phyloP scores from a whole-genome alignment of 2,797 vertebrate species.

The Hemitrygon akajei region DNA sequence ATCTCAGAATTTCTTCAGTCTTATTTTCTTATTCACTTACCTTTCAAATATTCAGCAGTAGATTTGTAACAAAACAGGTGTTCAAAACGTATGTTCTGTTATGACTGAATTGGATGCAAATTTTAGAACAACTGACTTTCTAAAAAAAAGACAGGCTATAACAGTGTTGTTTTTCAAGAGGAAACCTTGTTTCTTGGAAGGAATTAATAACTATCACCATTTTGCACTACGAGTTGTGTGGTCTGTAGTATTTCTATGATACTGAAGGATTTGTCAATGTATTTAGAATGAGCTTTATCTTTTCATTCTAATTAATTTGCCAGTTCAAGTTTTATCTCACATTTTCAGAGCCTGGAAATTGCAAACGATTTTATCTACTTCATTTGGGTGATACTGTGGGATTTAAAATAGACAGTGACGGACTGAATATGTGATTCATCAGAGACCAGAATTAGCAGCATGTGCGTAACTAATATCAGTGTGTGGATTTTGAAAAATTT shows the following conservation, averaged over 20 bases:
- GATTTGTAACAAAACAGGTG: not conserved
- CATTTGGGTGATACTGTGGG: not conserved
- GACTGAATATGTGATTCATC: not conserved
- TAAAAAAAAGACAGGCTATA: not conserved
- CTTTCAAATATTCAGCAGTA: not conserved
- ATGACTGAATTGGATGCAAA: not conserved
- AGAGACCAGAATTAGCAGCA: not conserved
- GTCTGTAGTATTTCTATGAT: not conserved
- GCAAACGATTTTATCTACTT: not conserved
- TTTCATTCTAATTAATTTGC: not conserved
- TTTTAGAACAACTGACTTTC: not conserved
- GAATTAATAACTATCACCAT: not conserved
- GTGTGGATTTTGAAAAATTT: not conserved
- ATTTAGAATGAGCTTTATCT: not conserved
- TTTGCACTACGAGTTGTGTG: not conserved
- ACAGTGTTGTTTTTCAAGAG: not conserved
- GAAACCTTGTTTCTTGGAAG: not conserved
- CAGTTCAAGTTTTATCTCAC: too few species aligned
- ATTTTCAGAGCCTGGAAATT: not conserved
- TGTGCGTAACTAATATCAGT: not conserved
- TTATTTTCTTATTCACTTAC: not conserved
- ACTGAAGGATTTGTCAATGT: not conserved
- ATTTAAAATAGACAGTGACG: not conserved
- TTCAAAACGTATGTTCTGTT: not conserved
- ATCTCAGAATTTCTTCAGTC: not conserved